Conservation (phyloP, 1,140 invertebrate species). For the Cotesia glomerata region DNA sequence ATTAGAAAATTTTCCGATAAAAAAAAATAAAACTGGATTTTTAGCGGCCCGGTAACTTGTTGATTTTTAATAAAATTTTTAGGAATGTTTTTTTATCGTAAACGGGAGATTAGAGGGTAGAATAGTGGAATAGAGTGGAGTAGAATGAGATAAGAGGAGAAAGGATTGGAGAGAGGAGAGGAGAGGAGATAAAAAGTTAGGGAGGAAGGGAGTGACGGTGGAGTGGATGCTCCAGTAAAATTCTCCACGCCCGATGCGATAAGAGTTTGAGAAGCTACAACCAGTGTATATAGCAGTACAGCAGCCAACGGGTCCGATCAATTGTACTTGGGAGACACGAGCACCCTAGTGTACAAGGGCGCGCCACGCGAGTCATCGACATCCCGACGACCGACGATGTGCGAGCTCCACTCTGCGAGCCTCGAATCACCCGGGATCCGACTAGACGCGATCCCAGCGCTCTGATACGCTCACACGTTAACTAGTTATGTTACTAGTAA, state of each 20-base stretch:
- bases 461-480: constrained; percentile 24
- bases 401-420: constrained; percentile 37
- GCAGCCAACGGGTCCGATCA: constrained; percentile 38
- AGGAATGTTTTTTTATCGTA: too few relatives aligned
- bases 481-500: not conserved
- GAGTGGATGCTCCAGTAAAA: not conserved
- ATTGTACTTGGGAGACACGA: constrained; percentile 40
- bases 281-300: not conserved
- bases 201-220: not conserved
- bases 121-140: too few relatives aligned
- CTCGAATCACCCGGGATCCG: constrained; percentile 60
- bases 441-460: constrained; percentile 53
- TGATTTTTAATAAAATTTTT: too few relatives aligned
- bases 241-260: constrained; percentile 4
- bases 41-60: too few relatives aligned
- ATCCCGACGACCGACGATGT: constrained; percentile 41
- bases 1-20: too few relatives aligned
- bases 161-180: too few relatives aligned
- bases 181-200: too few relatives aligned
- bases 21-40: too few relatives aligned
- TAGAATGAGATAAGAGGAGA: too few relatives aligned
- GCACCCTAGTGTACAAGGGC: constrained; percentile 50
- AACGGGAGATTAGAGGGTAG: too few relatives aligned
- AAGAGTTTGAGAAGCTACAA: too few relatives aligned
- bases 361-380: constrained; percentile 54